phyloP scores from a whole-genome alignment of 2,113 vertebrate genomes.

The Myotis lucifugus region DNA sequence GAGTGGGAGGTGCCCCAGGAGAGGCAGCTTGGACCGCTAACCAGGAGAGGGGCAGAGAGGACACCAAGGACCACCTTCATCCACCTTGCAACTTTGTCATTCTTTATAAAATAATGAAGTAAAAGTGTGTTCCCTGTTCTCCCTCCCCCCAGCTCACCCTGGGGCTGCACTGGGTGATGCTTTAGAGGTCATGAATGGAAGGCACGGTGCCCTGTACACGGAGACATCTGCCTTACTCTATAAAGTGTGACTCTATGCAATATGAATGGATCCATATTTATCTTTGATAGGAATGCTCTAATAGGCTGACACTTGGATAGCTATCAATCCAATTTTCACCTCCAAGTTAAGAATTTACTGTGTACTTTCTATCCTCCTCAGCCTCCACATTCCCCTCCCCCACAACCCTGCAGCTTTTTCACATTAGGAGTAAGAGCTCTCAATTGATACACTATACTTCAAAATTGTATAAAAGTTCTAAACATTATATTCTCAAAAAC shows the following conservation, averaged over 20 bases:
- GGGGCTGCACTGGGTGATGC: neutral
- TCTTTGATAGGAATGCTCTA: neutral
- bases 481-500: conserved; percentile 33
- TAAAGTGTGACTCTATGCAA: neutral
- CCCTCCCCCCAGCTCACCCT: neutral
- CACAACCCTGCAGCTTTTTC: neutral
- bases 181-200: neutral
- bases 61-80: neutral
- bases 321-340: neutral
- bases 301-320: neutral
- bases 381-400: neutral
- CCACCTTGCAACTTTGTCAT: neutral
- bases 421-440: conserved; percentile 1
- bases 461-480: neutral
- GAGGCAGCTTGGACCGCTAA: neutral
- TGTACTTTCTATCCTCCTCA: neutral
- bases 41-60: neutral
- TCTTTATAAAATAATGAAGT: neutral
- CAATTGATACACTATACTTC: neutral
- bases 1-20: too few species aligned
- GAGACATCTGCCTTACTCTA: neutral
- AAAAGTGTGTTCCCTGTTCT: neutral
- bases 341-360: neutral
- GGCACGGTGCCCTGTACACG: neutral
- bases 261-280: neutral